These are phyloP conservation scores for Ailuropoda melanoleuca DNA, from an alignment of 2,113 vertebrate species.

Conservation along the genomic window DNA sequence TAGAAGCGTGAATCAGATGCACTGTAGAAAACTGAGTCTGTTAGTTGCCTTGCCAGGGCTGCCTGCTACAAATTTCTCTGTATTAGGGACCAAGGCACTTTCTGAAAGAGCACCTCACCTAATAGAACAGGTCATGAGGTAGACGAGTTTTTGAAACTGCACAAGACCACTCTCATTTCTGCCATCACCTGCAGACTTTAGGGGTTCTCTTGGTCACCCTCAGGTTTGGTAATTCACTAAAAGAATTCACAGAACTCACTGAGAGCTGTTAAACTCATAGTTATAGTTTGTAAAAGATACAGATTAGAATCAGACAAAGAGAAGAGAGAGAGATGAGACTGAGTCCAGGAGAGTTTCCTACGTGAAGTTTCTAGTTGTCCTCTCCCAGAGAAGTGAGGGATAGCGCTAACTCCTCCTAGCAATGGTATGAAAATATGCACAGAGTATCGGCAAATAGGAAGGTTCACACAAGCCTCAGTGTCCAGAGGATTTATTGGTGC, in stretches of 20 bases:
- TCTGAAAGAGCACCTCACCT: not conserved
- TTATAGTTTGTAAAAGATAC: not conserved
- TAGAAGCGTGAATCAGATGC: not conserved
- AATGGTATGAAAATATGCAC: not conserved
- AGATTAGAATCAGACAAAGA: not conserved
- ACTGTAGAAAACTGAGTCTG: not conserved
- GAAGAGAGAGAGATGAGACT: not conserved
- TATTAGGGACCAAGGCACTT: not conserved
- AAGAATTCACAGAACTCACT: not conserved
- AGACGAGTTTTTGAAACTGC: not conserved
- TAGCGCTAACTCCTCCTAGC: not conserved
- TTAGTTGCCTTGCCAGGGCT: not conserved
- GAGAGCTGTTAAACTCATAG: not conserved
- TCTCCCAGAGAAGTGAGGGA: not conserved
- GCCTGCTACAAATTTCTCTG: not conserved
- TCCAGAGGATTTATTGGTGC: not conserved
- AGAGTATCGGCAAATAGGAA: not conserved
- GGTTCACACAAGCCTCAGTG: not conserved
- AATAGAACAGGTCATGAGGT: not conserved
- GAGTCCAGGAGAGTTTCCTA: no score
- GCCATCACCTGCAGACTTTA: not conserved
- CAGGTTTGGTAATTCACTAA: not conserved
- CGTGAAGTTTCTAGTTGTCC: not conserved
- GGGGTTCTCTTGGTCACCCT: not conserved
- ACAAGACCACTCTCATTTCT: not conserved